phyloP scores from a whole-genome alignment of 1,140 invertebrate genomes.

The Zaprionus taronus region DNA sequence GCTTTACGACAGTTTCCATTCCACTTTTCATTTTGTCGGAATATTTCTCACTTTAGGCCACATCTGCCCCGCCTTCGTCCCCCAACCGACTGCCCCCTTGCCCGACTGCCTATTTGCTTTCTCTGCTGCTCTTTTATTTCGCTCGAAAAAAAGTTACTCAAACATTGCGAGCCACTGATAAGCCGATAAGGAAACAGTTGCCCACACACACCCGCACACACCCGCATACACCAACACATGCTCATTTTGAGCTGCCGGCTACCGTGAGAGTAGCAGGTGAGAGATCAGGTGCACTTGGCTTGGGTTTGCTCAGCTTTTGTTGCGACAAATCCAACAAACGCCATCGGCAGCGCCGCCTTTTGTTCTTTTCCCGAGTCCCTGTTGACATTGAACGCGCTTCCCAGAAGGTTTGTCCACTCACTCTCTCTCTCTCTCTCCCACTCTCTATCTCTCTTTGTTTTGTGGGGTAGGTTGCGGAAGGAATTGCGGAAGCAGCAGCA shows the following conservation, averaged over 20 bases:
- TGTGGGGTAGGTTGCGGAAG: conserved; percentile 15
- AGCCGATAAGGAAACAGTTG: conserved; percentile 57
- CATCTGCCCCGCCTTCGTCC: conserved; percentile 26
- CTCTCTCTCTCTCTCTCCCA: neutral
- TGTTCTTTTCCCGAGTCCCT: conserved; percentile 21
- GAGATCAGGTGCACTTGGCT: conserved; percentile 34
- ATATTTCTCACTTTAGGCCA: conserved; percentile 47
- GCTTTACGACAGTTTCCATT: conserved; percentile 70
- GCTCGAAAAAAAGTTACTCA: conserved; percentile 60
- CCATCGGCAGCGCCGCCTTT: conserved; percentile 14
- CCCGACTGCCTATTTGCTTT: conserved; percentile 44
- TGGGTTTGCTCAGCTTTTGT: conserved; percentile 67
- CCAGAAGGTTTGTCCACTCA: conserved; percentile 21
- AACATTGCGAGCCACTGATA: conserved; percentile 57
- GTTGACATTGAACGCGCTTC: conserved; percentile 39
- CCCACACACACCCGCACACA: conserved; percentile 10
- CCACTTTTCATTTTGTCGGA: conserved; percentile 32
- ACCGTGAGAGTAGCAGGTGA: conserved; percentile 63
- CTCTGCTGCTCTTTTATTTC: conserved; percentile 47
- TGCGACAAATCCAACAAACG: conserved; percentile 20
- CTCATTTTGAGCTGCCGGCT: conserved; percentile 23
- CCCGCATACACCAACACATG: neutral
- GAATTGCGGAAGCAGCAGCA: conserved; percentile 27
- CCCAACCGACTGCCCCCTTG: neutral
- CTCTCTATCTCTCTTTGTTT: neutral